A percentile compares a stretch with the other conserved stretches of the same genome.
These are phyloP conservation scores for Cydia pomonella DNA, from an alignment of 1,140 invertebrate species.

Conservation along the genomic window DNA sequence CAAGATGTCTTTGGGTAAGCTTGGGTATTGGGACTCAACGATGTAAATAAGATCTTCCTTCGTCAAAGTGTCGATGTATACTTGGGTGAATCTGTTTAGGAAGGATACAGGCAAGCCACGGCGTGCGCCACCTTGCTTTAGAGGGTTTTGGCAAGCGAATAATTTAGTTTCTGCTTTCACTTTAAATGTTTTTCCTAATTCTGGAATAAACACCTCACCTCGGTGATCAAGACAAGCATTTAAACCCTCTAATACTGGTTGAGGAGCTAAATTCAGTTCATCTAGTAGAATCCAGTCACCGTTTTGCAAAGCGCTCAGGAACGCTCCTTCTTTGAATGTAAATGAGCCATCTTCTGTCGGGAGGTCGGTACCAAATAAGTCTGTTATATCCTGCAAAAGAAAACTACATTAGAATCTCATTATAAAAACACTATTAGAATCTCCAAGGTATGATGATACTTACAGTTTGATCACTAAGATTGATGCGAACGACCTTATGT, in stretches of 20 bases:
- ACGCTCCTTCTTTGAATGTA: slow-evolving; percentile 97
- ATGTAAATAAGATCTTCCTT: slow-evolving; percentile 88
- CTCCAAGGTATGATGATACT: slow-evolving; percentile 56
- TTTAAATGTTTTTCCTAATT: slow-evolving; percentile 93
- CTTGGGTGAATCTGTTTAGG: slow-evolving; percentile 98
- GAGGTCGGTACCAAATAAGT: slow-evolving; percentile 98
- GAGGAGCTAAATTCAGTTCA: slow-evolving; percentile 98
- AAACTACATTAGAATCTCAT: slow-evolving; percentile 38
- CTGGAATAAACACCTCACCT: slow-evolving; percentile 97
- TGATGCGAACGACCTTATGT: slow-evolving; percentile 93
- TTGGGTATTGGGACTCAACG: slow-evolving; percentile 80
- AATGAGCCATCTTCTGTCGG: slow-evolving; percentile 97
- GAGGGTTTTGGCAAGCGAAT: slow-evolving; percentile 99
- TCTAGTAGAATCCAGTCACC: slow-evolving; percentile 99
- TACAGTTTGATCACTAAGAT: slow-evolving; percentile 99
- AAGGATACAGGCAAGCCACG: slow-evolving; percentile 98
- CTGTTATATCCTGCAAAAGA: slow-evolving; percentile 91
- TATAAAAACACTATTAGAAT: not conserved
- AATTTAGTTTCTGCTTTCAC: slow-evolving; percentile 90
- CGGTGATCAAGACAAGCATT: slow-evolving; percentile 99
- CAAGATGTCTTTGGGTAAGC: slow-evolving; percentile 81
- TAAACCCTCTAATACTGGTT: slow-evolving; percentile 98
- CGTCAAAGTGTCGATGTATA: slow-evolving; percentile 92
- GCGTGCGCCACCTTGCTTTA: slow-evolving; percentile 96
- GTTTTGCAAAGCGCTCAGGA: slow-evolving; percentile 94